A percentile compares a stretch with the other conserved stretches of the same genome.
phyloP scores from a whole-genome alignment of 2,113 vertebrate species.

The Daphoenositta chrysoptera region DNA sequence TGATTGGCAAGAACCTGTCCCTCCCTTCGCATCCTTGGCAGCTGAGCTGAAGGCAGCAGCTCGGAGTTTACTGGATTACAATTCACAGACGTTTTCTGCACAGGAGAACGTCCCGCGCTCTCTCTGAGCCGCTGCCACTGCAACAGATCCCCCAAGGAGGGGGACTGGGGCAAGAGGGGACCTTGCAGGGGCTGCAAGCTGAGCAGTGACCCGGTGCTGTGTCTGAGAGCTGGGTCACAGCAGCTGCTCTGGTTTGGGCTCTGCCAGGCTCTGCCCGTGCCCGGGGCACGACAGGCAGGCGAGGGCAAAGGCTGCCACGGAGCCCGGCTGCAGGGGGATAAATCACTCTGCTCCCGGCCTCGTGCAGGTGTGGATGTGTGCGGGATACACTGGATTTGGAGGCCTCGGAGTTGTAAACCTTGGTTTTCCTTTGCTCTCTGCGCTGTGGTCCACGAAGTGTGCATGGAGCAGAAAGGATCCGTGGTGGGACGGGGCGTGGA shows the following conservation, averaged over 20 bases:
- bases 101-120: rapidly evolving
- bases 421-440: not conserved
- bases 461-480: not conserved
- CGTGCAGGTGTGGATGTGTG: not conserved
- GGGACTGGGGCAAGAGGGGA: not conserved
- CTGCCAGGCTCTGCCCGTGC: not conserved
- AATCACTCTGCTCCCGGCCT: not conserved
- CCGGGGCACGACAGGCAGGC: not conserved
- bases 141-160: not conserved
- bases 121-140: not conserved
- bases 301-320: not conserved
- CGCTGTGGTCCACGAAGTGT: too few species aligned
- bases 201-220: not conserved
- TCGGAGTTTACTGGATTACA: too few species aligned
- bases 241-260: not conserved
- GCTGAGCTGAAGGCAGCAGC: not conserved
- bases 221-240: not conserved
- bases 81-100: not conserved
- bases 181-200: not conserved
- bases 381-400: rapidly evolving
- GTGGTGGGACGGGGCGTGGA: rapidly evolving
- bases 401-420: not conserved
- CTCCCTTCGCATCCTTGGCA: not conserved
- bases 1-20: not conserved
- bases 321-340: not conserved